Percentiles rank a stretch among this genome's conserved stretches.
Evolutionary conservation across 2,888 invertebrate species (phyloP).

Genomic region (Autographa pulchrina): DNA sequence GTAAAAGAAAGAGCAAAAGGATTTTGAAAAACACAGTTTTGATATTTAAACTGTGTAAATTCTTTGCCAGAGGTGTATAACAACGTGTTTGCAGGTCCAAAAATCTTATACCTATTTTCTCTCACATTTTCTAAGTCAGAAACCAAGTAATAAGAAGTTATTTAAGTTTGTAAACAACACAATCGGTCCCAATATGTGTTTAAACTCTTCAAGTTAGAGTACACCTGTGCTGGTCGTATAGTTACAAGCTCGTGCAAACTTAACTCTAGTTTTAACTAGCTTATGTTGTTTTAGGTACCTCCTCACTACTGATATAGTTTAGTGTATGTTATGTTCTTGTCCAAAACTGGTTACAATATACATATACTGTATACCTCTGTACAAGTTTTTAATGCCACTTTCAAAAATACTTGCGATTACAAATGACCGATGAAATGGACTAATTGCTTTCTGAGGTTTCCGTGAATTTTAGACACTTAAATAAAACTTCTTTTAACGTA

Average conservation of each 20-base stretch:
- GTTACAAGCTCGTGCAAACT: background rate
- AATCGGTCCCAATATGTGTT: background rate
- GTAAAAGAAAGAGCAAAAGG: too few species aligned
- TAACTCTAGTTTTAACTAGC: background rate
- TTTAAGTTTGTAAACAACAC: background rate
- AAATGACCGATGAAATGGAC: too few species aligned
- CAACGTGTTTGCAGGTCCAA: background rate
- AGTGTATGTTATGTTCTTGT: background rate
- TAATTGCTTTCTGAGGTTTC: too few species aligned
- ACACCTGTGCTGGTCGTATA: background rate
- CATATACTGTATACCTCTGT: too few species aligned
- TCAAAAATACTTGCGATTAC: too few species aligned
- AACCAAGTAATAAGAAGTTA: slow-evolving; percentile 4
- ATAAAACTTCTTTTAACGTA: too few species aligned
- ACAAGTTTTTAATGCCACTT: too few species aligned
- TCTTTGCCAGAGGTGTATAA: background rate
- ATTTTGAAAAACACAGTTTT: too few species aligned
- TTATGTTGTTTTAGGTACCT: background rate
- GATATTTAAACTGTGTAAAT: background rate
- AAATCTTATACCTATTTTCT: background rate
- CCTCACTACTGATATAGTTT: background rate
- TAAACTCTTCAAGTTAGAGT: background rate
- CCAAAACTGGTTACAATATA: too few species aligned
- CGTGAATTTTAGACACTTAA: too few species aligned
- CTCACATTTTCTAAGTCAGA: background rate